These are phyloP conservation scores for Nematostella vectensis DNA, from an alignment of 92 coral and sea anemone genomes.

Conservation along the genomic window DNA sequence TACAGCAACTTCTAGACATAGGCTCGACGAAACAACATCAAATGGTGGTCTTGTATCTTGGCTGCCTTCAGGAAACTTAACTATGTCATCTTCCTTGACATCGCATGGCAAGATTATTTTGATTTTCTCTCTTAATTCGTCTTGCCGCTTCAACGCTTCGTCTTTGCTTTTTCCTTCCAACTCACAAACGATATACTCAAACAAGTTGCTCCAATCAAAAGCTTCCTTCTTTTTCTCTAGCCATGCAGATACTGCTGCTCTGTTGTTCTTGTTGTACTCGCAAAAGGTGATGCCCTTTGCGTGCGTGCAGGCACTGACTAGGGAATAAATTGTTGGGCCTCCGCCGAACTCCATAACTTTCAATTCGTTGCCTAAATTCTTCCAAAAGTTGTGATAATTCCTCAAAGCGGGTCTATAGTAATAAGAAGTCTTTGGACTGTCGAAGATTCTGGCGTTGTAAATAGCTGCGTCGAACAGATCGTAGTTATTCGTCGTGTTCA, in stretches of 20 bases:
- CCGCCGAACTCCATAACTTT: conserved; percentile 35
- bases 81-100: conserved; percentile 1
- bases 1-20: conserved; percentile 50
- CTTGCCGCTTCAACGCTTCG: conserved; percentile 15
- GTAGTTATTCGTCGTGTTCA: too few species aligned
- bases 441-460: too few species aligned
- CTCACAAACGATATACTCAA: conserved; percentile 20
- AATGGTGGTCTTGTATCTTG: conserved; percentile 9
- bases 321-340: conserved; percentile 25
- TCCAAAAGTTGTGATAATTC: too few species aligned
- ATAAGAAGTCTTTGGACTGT: too few species aligned
- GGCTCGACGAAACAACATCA: conserved; percentile 44
- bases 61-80: not conserved
- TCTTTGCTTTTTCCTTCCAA: conserved; percentile 21
- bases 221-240: conserved; percentile 12
- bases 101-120: conserved; percentile 25
- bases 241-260: conserved; percentile 33
- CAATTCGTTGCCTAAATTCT: too few species aligned
- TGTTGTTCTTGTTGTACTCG: conserved; percentile 28
- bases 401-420: too few species aligned
- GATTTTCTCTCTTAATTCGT: conserved; percentile 25
- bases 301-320: conserved; percentile 29
- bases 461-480: too few species aligned
- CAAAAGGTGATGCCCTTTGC: conserved; percentile 28
- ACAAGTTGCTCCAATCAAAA: conserved; percentile 24